Evolutionary conservation across 2,113 vertebrate genomes (phyloP).

Genomic region (Sporophila hypoxantha): DNA sequence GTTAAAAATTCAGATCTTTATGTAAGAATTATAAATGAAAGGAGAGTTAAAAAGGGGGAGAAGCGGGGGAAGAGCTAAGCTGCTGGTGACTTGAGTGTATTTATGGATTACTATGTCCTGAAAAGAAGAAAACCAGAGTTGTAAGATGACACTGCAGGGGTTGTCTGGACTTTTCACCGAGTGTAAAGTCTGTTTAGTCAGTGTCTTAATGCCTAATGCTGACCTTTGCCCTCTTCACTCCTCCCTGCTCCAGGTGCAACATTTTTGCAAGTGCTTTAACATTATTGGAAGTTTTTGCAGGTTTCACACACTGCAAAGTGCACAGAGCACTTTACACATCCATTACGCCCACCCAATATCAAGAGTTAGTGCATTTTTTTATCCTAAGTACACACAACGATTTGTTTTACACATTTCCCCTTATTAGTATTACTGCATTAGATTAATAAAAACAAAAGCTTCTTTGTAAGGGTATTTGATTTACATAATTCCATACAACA

Average conservation of each 20-base stretch:
- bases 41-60: constrained; percentile 55
- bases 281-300: constrained; percentile 10
- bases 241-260: constrained; percentile 84
- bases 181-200: constrained; percentile 77
- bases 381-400: background rate
- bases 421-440: background rate
- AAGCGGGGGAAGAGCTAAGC: constrained; percentile 72
- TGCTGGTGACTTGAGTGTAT: constrained; percentile 76
- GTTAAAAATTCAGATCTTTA: constrained; percentile 82
- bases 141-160: constrained; percentile 77
- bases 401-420: background rate
- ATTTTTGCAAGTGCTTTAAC: constrained; percentile 53
- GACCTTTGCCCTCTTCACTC: constrained; percentile 78
- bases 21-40: constrained; percentile 62
- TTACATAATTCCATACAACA: background rate
- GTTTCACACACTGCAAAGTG: constrained; percentile 21
- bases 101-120: constrained; percentile 80
- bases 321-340: background rate
- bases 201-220: constrained; percentile 67
- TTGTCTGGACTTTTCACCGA: constrained; percentile 78
- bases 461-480: background rate
- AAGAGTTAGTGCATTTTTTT: background rate
- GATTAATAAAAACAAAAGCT: background rate
- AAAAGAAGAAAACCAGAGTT: constrained; percentile 75
- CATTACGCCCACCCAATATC: background rate